phyloP scores from a whole-genome alignment of 2,797 vertebrate species.

The Orientallactaga sibirica region DNA sequence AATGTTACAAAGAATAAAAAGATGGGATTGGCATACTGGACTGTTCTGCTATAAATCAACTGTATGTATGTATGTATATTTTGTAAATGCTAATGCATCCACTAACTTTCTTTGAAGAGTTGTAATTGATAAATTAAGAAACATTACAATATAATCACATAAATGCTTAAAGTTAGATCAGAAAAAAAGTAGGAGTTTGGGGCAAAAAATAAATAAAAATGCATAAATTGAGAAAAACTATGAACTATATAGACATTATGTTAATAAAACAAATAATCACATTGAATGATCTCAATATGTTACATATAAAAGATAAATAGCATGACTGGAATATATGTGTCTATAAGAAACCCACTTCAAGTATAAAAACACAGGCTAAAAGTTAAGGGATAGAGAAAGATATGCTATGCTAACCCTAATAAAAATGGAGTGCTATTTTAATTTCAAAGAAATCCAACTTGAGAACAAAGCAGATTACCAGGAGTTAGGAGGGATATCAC shows the following conservation, averaged over 20 bases:
- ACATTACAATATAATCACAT: neutral
- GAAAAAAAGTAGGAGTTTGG: accelerated
- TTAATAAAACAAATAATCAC: neutral
- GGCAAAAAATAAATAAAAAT: neutral
- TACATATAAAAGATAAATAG: neutral
- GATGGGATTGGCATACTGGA: neutral
- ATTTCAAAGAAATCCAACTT: neutral
- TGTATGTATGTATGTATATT: neutral
- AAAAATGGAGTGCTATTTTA: neutral
- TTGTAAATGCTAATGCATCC: neutral
- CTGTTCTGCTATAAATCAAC: neutral
- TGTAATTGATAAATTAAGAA: neutral
- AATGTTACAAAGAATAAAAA: neutral
- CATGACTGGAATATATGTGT: neutral
- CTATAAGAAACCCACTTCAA: constrained; percentile 3
- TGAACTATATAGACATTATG: neutral
- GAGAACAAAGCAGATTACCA: constrained; percentile 14
- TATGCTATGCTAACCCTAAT: neutral
- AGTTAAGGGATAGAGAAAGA: constrained; percentile 7
- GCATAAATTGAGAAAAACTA: neutral
- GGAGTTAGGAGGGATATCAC: neutral
- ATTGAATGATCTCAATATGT: neutral
- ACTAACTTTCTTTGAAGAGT: neutral
- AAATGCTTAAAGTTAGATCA: neutral
- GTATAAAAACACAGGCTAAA: neutral